Percentiles rank a stretch among this genome's conserved stretches.
These are phyloP conservation scores for Spodoptera picta DNA, from an alignment of 2,888 invertebrate species.

Conservation along the genomic window DNA sequence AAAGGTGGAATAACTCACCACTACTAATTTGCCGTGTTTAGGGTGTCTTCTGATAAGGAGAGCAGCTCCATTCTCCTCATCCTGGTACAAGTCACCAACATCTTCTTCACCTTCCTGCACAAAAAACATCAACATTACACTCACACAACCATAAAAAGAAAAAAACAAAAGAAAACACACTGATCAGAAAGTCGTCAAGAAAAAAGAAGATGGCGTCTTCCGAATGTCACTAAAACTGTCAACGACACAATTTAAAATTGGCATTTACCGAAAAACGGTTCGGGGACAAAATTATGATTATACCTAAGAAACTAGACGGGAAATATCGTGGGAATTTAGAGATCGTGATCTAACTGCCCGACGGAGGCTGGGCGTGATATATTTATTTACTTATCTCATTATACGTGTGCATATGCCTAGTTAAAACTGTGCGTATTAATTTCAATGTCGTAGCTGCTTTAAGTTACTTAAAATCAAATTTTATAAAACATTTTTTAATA, in stretches of 20 bases:
- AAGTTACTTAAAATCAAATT: not conserved
- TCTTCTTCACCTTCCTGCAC: slow-evolving; percentile 90
- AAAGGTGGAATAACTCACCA: slow-evolving; percentile 90
- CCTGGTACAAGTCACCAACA: slow-evolving; percentile 96
- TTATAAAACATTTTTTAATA: no score
- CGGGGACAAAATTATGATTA: slow-evolving; percentile 21
- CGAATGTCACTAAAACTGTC: not conserved
- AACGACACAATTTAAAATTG: not conserved
- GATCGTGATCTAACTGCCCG: slow-evolving; percentile 52
- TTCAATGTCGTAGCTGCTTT: not conserved
- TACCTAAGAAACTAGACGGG: slow-evolving; percentile 29
- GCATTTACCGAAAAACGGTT: slow-evolving; percentile 13
- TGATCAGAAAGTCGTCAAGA: no score
- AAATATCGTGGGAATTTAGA: slow-evolving; percentile 49
- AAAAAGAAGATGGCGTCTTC: no score
- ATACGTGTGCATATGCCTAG: not conserved
- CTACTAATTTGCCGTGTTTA: slow-evolving; percentile 93
- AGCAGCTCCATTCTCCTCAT: slow-evolving; percentile 95
- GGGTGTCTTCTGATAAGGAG: slow-evolving; percentile 94
- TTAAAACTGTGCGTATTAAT: slow-evolving; percentile 14
- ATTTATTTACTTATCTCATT: slow-evolving; percentile 38
- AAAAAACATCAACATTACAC: slow-evolving; percentile 18
- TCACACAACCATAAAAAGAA: no score
- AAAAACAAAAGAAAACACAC: no score
- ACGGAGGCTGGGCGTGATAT: slow-evolving; percentile 31